Percentiles rank a stretch among this genome's conserved stretches.
These are phyloP conservation scores for Lasioglossum morio DNA, from an alignment of 2,888 invertebrate genomes.

Conservation along the genomic window DNA sequence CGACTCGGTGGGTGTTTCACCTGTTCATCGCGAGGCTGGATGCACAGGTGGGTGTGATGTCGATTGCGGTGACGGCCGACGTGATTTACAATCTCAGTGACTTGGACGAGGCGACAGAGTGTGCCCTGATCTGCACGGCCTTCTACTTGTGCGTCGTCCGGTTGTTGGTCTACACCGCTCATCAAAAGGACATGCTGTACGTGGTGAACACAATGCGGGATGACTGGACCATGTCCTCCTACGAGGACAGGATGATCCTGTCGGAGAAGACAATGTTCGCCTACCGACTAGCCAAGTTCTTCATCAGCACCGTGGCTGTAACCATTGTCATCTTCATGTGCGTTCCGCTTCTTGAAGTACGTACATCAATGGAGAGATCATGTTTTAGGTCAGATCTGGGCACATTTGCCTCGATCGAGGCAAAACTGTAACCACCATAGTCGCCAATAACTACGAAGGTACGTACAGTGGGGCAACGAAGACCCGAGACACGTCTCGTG, in stretches of 20 bases:
- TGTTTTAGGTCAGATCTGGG: not conserved
- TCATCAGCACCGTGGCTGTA: slow-evolving; percentile 70
- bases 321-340: slow-evolving; percentile 62
- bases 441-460: no score
- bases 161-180: slow-evolving; percentile 65
- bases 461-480: no score
- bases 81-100: slow-evolving; percentile 67
- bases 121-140: slow-evolving; percentile 71
- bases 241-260: slow-evolving; percentile 66
- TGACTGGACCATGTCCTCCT: slow-evolving; percentile 74
- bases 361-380: slow-evolving; percentile 4
- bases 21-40: not conserved
- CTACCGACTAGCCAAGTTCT: slow-evolving; percentile 75
- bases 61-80: slow-evolving; percentile 65
- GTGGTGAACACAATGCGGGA: slow-evolving; percentile 74
- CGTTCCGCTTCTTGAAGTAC: slow-evolving; percentile 74
- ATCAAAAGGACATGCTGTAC: slow-evolving; percentile 72
- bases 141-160: slow-evolving; percentile 72
- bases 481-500: no score
- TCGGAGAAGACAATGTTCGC: slow-evolving; percentile 71
- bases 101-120: slow-evolving; percentile 77
- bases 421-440: no score
- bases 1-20: not conserved
- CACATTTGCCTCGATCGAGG: no score
- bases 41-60: slow-evolving; percentile 49